phyloP scores from a whole-genome alignment of 2,888 invertebrate genomes.

The Sinopyrophorus schimmeli region DNA sequence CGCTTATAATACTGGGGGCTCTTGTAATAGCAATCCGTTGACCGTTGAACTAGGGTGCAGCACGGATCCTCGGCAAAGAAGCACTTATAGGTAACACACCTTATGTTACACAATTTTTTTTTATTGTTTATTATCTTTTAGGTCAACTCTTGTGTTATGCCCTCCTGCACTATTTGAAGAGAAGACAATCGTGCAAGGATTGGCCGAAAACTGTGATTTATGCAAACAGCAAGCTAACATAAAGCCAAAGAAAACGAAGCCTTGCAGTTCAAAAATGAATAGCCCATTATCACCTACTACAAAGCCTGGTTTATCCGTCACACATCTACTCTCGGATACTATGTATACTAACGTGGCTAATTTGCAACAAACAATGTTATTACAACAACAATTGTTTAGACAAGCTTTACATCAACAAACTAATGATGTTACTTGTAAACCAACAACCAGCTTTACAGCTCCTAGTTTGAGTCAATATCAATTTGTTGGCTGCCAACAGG shows the following conservation, averaged over 20 bases:
- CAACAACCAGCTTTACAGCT: constrained; percentile 57
- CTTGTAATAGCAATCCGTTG: constrained; percentile 69
- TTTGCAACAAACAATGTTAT: constrained; percentile 68
- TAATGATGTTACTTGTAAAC: constrained; percentile 43
- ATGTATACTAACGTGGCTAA: constrained; percentile 74
- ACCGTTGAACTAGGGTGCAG: constrained; percentile 59
- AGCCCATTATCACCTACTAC: constrained; percentile 46
- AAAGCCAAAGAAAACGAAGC: constrained; percentile 45
- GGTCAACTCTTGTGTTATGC: constrained; percentile 49
- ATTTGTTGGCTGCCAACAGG: constrained; percentile 59
- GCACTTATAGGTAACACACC: constrained; percentile 42
- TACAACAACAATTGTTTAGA: constrained; percentile 68
- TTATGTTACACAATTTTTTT: not conserved
- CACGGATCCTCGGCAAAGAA: constrained; percentile 53
- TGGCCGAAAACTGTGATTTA: constrained; percentile 41
- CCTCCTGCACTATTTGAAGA: constrained; percentile 43
- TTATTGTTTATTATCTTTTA: constrained; percentile 27
- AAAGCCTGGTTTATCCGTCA: constrained; percentile 37
- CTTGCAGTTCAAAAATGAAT: constrained; percentile 41
- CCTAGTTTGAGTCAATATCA: constrained; percentile 64
- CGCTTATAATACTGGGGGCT: constrained; percentile 76
- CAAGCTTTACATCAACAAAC: constrained; percentile 56
- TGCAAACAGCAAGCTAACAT: constrained; percentile 40
- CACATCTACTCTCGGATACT: constrained; percentile 59
- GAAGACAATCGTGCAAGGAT: constrained; percentile 37